Evolutionary conservation across 1,140 invertebrate species (phyloP).

Genomic region (Apis florea): DNA sequence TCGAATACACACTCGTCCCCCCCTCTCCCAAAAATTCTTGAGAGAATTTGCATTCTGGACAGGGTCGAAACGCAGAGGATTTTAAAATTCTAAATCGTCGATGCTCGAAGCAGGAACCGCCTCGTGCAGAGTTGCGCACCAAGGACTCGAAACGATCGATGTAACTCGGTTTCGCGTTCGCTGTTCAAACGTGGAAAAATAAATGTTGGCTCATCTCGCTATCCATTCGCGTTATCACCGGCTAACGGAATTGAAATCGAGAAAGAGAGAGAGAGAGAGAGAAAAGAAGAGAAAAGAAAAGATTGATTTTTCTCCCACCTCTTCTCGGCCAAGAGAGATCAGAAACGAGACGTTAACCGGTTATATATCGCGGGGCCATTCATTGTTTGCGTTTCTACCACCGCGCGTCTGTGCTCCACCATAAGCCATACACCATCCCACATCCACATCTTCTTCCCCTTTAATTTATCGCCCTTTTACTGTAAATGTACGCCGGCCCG

Average conservation of each 20-base stretch:
- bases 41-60: too few species aligned
- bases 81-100: too few species aligned
- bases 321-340: background rate
- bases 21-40: too few species aligned
- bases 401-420: background rate
- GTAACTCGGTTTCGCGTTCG: background rate
- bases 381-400: conserved; percentile 32
- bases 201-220: background rate
- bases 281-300: background rate
- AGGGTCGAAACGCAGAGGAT: too few species aligned
- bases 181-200: conserved; percentile 5
- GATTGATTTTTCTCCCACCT: background rate
- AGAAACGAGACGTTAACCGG: background rate
- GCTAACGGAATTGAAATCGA: conserved; percentile 4
- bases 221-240: conserved; percentile 7
- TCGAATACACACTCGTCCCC: too few species aligned
- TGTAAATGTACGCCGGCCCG: conserved; percentile 15
- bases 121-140: too few species aligned
- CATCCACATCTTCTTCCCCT: too few species aligned
- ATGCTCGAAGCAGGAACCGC: too few species aligned
- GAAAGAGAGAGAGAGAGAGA: background rate
- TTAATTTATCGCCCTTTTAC: conserved; percentile 51
- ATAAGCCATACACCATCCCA: background rate
- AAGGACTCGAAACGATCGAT: background rate
- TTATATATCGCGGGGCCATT: conserved; percentile 5